These are phyloP conservation scores for Xenotilapia caudafasciata DNA, from an alignment of 2,113 vertebrate genomes.

Conservation along the genomic window DNA sequence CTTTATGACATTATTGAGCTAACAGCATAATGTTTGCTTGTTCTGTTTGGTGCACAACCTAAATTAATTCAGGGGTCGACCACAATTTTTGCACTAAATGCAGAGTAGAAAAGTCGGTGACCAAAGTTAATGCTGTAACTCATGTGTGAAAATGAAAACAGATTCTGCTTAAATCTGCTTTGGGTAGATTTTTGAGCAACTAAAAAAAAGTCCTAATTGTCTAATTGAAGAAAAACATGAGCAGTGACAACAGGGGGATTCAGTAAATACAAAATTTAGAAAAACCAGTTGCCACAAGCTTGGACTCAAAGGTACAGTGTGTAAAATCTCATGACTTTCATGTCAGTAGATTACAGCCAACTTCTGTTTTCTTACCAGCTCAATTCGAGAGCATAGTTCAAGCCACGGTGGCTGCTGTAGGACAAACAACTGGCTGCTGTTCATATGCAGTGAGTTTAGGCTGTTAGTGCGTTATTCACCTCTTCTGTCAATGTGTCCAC, in stretches of 20 bases:
- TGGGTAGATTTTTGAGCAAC: not conserved
- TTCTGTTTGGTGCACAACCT: not conserved
- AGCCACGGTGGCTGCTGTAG: not conserved
- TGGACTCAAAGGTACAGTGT: not conserved
- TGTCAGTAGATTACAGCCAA: not conserved
- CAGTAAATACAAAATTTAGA: not conserved
- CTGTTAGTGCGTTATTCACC: not conserved
- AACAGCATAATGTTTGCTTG: not conserved
- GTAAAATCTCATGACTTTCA: not conserved
- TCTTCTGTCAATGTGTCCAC: not conserved
- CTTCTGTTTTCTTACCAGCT: not conserved
- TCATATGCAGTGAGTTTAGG: not conserved
- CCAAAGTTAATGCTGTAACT: not conserved
- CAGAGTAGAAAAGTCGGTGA: not conserved
- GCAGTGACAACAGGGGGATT: not conserved
- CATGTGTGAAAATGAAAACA: not conserved
- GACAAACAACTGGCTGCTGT: not conserved
- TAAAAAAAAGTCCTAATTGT: not conserved
- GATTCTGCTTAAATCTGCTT: not conserved
- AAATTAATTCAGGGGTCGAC: not conserved
- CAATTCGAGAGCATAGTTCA: not conserved
- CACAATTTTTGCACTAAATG: not conserved
- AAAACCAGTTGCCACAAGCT: not conserved
- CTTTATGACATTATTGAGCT: not conserved
- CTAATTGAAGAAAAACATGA: not conserved